Base-by-base conservation (phyloP, 2,888 invertebrate genomes). In the Aromia moschata region DNA sequence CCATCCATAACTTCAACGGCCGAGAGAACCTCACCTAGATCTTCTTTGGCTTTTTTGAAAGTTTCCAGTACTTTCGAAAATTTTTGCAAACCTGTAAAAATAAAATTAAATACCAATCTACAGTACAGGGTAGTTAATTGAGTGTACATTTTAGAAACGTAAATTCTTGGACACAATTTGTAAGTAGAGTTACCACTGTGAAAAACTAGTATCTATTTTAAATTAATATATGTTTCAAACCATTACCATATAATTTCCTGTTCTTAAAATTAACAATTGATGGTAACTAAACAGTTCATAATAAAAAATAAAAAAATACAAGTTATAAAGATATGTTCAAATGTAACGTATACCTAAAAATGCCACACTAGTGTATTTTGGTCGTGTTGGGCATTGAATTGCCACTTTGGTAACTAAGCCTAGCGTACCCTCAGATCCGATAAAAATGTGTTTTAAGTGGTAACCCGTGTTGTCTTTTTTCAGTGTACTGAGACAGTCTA, bases 381-480 rank as follows among this genome's bases (percentile, higher is more conserved):
- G 93, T 71, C 87, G 83, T 1, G 90, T 86, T 0, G 96, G 93
- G 79, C 97, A 97, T 59, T 94, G 88, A 58, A 99, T 87, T 3
- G 94, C 89, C 1, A 95, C 89, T 82, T 93, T 94, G 0, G 98
- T 98, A 4, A 99, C 88, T 3, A 98, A 80, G 3, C 98, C 99
- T 49, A 99, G 82, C 0, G 97, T 97, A 30, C 98, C 99, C 82
- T 99, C 99, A 0, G 96, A 94, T 10, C 98, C 98, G 70, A 98
- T 93, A 77, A 99, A 98, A 63, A 98, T 80, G 80, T 98, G 96
- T 76, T 97, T 97, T 70, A 98, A 81, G 77, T 98, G 96, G 77
- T 96, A 96, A 0, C 98, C 98, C 0, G 98, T 98, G 79, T 99
- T 99, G 79, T 99, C 98, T 80, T 99, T 99, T 77, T 94, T 91